Percentiles rank a stretch among this genome's conserved stretches.
phyloP scores from a whole-genome alignment of 2,797 vertebrate species.

The Acipenser ruthenus region DNA sequence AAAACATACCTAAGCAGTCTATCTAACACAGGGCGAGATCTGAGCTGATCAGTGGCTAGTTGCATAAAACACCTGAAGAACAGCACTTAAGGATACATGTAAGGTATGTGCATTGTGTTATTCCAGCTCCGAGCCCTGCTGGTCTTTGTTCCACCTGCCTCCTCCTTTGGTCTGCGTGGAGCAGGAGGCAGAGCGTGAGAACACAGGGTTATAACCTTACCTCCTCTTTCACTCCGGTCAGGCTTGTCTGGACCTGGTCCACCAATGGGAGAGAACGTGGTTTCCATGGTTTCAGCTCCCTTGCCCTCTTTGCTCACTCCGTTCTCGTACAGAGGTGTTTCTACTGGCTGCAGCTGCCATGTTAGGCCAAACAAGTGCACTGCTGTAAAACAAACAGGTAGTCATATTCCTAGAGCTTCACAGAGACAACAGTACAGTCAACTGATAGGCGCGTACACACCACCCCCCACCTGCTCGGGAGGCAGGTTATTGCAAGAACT shows the following conservation, averaged over 20 bases:
- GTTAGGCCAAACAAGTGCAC: constrained; percentile 95
- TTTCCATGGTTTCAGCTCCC: constrained; percentile 67
- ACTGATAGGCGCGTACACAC: constrained; percentile 25
- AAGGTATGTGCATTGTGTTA: no score
- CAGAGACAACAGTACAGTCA: background rate
- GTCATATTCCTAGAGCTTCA: background rate
- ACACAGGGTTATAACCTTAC: constrained; percentile 31
- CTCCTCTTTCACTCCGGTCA: constrained; percentile 73
- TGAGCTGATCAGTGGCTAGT: no score
- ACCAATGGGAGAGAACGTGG: constrained; percentile 76
- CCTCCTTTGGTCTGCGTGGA: no score
- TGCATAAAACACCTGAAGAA: no score
- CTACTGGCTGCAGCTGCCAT: constrained; percentile 87
- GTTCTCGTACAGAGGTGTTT: constrained; percentile 87
- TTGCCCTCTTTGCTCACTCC: constrained; percentile 79
- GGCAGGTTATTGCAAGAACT: no score
- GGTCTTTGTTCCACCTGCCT: no score
- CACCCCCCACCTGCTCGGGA: no score
- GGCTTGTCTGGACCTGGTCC: constrained; percentile 75
- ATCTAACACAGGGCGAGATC: no score
- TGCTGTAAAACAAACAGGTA: constrained; percentile 64
- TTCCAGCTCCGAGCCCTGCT: no score
- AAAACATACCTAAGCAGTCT: no score
- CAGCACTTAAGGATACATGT: no score
- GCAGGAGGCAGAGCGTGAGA: no score